These are phyloP conservation scores for Andrena cerasifolii DNA, from an alignment of 1,140 invertebrate genomes.

Conservation along the genomic window DNA sequence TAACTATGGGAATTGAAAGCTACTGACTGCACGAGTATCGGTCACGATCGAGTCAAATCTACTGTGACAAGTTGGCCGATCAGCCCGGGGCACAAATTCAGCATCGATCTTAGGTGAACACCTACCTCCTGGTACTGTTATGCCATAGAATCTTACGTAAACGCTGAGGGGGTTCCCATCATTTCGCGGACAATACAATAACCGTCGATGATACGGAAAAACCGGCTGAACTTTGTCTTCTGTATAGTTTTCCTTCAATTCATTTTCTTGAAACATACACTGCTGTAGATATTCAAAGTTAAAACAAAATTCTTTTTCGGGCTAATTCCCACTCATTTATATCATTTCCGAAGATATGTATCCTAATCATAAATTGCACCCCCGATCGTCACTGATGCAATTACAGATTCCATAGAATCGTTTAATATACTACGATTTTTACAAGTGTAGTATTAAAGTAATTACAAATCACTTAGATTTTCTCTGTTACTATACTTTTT, in stretches of 20 bases:
- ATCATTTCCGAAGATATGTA: too few species aligned
- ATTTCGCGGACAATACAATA: constrained; percentile 28
- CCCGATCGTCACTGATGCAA: too few species aligned
- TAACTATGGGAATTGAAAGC: constrained; percentile 43
- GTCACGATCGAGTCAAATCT: constrained; percentile 55
- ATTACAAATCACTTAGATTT: neutral
- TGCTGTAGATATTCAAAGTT: neutral
- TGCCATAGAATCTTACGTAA: constrained; percentile 27
- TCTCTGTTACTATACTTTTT: too few species aligned
- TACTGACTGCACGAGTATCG: constrained; percentile 24
- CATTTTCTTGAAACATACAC: too few species aligned
- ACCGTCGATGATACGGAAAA: constrained; percentile 12
- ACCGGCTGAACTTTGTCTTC: neutral
- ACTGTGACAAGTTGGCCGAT: constrained; percentile 53
- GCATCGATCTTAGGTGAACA: constrained; percentile 29
- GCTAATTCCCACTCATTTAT: too few species aligned
- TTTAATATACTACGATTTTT: too few species aligned
- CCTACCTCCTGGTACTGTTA: constrained; percentile 43
- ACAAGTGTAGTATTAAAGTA: too few species aligned
- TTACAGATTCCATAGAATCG: too few species aligned
- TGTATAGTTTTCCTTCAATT: too few species aligned
- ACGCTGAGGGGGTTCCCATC: constrained; percentile 28
- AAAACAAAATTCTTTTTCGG: too few species aligned
- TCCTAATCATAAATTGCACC: too few species aligned
- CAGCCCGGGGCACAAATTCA: constrained; percentile 38